Percentiles rank a stretch among this genome's conserved stretches.
Conservation (phyloP, 2,797 vertebrate species). For the Sebastolobus alascanus region DNA sequence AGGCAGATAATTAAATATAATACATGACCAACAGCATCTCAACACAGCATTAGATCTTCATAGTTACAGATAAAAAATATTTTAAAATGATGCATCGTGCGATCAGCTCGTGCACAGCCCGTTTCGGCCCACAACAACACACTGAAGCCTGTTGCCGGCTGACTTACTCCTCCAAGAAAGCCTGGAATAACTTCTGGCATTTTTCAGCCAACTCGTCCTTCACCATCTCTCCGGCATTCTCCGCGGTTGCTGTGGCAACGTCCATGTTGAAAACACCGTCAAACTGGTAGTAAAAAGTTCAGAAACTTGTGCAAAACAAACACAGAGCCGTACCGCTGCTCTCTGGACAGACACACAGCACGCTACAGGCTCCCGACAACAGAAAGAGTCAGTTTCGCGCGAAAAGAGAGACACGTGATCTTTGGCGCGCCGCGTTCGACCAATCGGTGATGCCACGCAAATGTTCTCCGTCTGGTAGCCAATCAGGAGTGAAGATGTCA, state of each 20-base stretch:
- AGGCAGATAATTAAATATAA: background rate
- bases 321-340: background rate
- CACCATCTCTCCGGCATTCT: constrained; percentile 83
- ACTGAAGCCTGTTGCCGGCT: background rate
- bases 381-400: constrained; percentile 79
- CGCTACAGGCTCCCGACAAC: constrained; percentile 28
- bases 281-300: background rate
- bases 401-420: constrained; percentile 78
- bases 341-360: constrained; percentile 7
- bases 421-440: constrained; percentile 84
- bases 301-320: background rate
- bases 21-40: too few relatives aligned
- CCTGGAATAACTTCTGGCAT: constrained; percentile 98
- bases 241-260: constrained; percentile 81
- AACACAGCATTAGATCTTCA: accelerated
- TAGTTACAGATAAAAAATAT: accelerated
- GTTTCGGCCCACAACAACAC: constrained; percentile 6
- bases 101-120: background rate
- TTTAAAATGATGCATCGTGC: accelerated
- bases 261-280: constrained; percentile 85
- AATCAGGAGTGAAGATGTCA: constrained; percentile 37
- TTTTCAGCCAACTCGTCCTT: constrained; percentile 98
- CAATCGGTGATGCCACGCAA: constrained; percentile 73
- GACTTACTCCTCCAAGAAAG: constrained; percentile 98
- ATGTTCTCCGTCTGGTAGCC: constrained; percentile 7